Evolutionary conservation across 1,140 invertebrate genomes (phyloP), one percentile per base, ranked within the genome.

Genomic region (Bombus confusus): DNA sequence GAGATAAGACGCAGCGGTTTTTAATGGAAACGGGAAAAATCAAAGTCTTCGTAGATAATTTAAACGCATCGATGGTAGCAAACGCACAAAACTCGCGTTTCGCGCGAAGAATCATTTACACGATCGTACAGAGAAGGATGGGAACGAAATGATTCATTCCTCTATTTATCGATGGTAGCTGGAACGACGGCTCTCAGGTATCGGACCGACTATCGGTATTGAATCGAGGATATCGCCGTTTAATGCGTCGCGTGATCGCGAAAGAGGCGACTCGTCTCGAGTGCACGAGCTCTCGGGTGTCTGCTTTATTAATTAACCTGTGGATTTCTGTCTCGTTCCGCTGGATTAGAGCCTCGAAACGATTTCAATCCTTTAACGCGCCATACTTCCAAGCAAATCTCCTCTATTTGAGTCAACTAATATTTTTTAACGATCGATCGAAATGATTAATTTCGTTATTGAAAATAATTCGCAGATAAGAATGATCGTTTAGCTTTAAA

Each of bases 231-330:
- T 47, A 81, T 81, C 80, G 39, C n/a, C 80, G 69, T 81, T 81
- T 81, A 62, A 73, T 39, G 78, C 43, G 43, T 74, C 52, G 69
- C 69, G 52, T 43, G 71, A 64, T 80, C 78, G 47, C 25, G 39
- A 74, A 81, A 43, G 69, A 47, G 69, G 15, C 31, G 59, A 73
- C 79, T 73, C 80, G 28, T 73, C 69, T 81, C 80, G 69, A 81
- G 71, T 64, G 22, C 71, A 31, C 37, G n/a, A 80, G 79, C 39
- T 34, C 80, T 64, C 69, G 80, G 57, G 80, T 31, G 69, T 73
- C 80, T 47, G 71, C 22, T 82, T 82, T 82, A 82, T 82, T 82
- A 82, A 82, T 82, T 82, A 82, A 82, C 80, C 80, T 74, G 71
- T 74, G 80, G 80, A 82, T 82, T 39, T 43, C 57, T 66, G 71